Evolutionary conservation across 92 coral and sea anemone genomes (phyloP), one percentile per base, ranked within the genome.

Genomic region (Palythoa grandiflora): DNA sequence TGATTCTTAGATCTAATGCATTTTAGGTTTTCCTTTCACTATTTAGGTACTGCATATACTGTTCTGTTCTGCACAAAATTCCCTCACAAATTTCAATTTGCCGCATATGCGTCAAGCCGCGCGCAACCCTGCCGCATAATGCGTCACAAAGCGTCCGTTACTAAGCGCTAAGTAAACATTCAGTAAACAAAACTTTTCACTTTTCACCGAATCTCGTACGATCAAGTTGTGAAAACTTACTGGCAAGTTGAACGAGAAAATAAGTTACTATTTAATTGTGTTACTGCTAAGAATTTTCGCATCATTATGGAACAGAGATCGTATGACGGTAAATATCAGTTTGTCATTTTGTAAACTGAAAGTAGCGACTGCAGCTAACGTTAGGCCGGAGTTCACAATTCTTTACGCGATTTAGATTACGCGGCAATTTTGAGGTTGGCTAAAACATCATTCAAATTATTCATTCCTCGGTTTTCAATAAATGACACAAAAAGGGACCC

Each of bases 141-240:
- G 77, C 77, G 51, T 72, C 77, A 72, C 77, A 38, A n/a, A 38
- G 52, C 19, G 77, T 72, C 77, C 52, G 77, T 72, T 72, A 72
- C 77, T 72, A 38, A 7, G 77, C 76, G 20, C 20, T 36, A 3
- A 72, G 77, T 74, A 74, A 74, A 74, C 78, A 48, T 2, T 74
- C 78, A 74, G 78, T 74, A 74, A 74, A 74, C 78, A 74, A 13
- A 73, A 0, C 36, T 73, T 1, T 40, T n/a, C 78, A 73, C 9
- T 73, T 39, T 73, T 73, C 74, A 70, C 74, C 35, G 74, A 70
- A 3, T 1, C 44, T 70, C 16, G 39, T 1, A 28, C 71, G 71
- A 20, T 7, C 71, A 63, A 20, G 71, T 63, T 63, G 71, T 63
- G 71, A 63, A 63, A 63, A 28, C 3, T 36, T 70, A 10, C 48